Evolutionary conservation across 2,113 vertebrate species (phyloP), one percentile per base, ranked within the genome.

Genomic region (Lynx canadensis): DNA sequence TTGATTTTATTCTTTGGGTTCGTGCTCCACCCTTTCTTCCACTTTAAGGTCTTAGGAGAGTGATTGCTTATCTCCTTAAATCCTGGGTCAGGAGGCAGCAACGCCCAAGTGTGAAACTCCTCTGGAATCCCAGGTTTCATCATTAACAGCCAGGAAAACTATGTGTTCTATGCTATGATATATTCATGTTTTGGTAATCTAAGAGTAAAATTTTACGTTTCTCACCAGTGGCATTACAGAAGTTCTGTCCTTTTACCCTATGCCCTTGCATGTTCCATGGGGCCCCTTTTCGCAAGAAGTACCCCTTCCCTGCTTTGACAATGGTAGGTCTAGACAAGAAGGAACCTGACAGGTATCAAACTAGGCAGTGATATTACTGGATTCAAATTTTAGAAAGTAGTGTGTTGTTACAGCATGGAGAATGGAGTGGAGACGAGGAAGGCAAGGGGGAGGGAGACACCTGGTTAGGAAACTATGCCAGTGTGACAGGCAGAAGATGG

Each of bases 81-180:
- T 80, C 52, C 50, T 71, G 21, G 33, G 45, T 95, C 33, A 86
- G 68, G n/a, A 95, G 25, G 14, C 52, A 94, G 16, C 29, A 48
- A 74, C 23, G 71, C 21, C 21, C 29, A 87, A 95, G 27, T 57
- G 82, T 91, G 96, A 94, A 84, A 81, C 95, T 76, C 50, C 6
- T 95, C 50, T 92, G 89, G 78, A 92, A 92, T 95, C 55, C 38
- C 38, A 78, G 78, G 27, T 73, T 95, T 96, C 36, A 33, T 83
- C 66, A 86, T 73, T 68, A 90, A 95, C 0, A 76, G 25, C 48
- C 65, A 88, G n/a, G 25, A 50, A 71, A 68, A 68, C 84, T 80
- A 33, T 84, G 13, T 76, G 7, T 83, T 91, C 60, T 18, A 60
- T 3, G 52, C 78, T 36, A 11, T 33, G 79, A 73, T 76, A 73